A percentile compares a stretch with the other conserved stretches of the same genome.
These are phyloP conservation scores for Liasis olivaceus DNA, from an alignment of 2,797 vertebrate species.

Conservation along the genomic window DNA sequence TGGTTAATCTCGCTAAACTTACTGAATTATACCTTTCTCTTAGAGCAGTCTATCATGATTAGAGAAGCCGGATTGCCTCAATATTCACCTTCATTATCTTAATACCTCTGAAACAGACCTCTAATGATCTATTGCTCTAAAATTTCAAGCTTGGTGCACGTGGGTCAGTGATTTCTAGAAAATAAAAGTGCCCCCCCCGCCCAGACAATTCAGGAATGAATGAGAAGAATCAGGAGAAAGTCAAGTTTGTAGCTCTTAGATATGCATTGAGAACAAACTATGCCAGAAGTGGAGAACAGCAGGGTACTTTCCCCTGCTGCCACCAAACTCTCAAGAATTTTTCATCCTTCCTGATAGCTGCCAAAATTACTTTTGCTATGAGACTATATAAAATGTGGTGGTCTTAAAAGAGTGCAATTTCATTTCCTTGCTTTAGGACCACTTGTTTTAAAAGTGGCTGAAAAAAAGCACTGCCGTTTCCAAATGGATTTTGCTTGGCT, in stretches of 20 bases:
- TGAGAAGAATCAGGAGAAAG: not conserved
- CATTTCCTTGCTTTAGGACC: not conserved
- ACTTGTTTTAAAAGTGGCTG: not conserved
- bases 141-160: not conserved
- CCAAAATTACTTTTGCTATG: not conserved
- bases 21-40: slow-evolving; percentile 23
- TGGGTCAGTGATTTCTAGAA: slow-evolving; percentile 1
- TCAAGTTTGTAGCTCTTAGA: not conserved
- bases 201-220: not conserved
- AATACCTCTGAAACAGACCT: slow-evolving; percentile 27
- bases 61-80: not conserved
- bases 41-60: slow-evolving; percentile 16
- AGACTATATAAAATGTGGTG: not conserved
- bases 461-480: not conserved
- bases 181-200: not conserved
- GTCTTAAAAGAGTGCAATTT: not conserved
- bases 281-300: not conserved
- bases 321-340: not conserved
- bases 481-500: not conserved
- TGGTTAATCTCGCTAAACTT: slow-evolving; percentile 10
- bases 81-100: slow-evolving; percentile 35
- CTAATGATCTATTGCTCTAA: not conserved
- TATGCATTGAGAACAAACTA: not conserved
- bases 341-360: not conserved
- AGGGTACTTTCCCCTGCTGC: not conserved